Base-by-base conservation (phyloP, 2,888 invertebrate species). In the Pomacea canaliculata region DNA sequence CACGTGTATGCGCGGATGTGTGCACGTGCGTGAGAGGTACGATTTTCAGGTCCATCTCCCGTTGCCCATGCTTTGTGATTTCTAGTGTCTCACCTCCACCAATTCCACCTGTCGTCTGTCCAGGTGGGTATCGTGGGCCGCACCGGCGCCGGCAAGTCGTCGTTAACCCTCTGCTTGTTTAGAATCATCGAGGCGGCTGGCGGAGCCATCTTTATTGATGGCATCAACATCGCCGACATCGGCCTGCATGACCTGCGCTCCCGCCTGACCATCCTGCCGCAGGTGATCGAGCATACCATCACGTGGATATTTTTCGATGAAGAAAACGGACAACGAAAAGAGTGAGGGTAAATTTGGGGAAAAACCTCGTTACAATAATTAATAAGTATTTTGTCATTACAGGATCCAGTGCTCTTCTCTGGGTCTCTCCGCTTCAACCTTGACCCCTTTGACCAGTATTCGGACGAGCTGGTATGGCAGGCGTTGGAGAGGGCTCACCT, bases 331-430 rank as follows among this genome's bases (percentile, higher is more conserved):
- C 3, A 37, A 37, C 37, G 37, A 37, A 37, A 37, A 37, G 37
- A 37, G 5, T 37, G 37, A 37, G 37, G 37, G 37, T 37, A 37
- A 37, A 37, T 5, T 23, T 37, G 37, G 37, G 37, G 5, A 37
- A 5, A 37, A 37, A 37, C 0, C 37, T 37, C 37, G 5, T 37
- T 37, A 37, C 37, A 37, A 37, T 1, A 37, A 37, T 5, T 5
- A 37, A 5, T 37, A 37, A 13, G 51, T 10, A 56, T 56, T 56
- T 16, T 3, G 1, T 56, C 12, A 10, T 56, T 16, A 12, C 77
- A 98, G 93, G 98, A 98, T 92, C 97, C 98, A 0, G 96, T 98
- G 70, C 92, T 98, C 79, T 98, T 98, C 92, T 96, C 97, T 37
- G 98, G 98, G 70, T 94, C 95, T 7, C 92, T 98, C 83, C 93